These are phyloP conservation scores for Speoplatyrhinus poulsoni DNA, from an alignment of 2,113 vertebrate genomes.

Conservation along the genomic window DNA sequence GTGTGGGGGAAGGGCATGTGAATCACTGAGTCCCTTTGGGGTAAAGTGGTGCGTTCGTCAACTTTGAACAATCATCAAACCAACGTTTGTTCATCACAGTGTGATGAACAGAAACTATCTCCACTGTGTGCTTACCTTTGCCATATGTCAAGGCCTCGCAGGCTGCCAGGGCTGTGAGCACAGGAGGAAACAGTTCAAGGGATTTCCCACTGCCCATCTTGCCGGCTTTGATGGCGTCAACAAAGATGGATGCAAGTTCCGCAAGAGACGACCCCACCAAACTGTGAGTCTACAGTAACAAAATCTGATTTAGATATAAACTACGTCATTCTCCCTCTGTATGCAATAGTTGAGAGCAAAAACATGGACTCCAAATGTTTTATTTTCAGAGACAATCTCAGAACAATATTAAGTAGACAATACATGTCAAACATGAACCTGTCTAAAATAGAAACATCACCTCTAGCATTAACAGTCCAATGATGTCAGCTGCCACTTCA, in stretches of 20 bases:
- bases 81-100: not conserved
- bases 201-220: conserved; percentile 87
- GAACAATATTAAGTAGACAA: not conserved
- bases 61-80: not conserved
- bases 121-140: conserved; percentile 79
- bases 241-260: conserved; percentile 83
- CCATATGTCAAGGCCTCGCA: conserved; percentile 84
- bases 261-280: conserved; percentile 79
- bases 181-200: conserved; percentile 89
- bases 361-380: too few relatives aligned
- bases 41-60: not conserved
- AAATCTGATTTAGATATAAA: not conserved
- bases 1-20: too few relatives aligned
- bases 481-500: conserved; percentile 86
- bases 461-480: conserved; percentile 94
- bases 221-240: conserved; percentile 83
- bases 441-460: conserved; percentile 60
- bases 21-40: too few relatives aligned
- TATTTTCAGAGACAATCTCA: too few relatives aligned
- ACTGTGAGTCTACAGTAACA: conserved; percentile 77
- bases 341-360: too few relatives aligned
- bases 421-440: not conserved
- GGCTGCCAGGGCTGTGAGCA: conserved; percentile 84
- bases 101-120: too few relatives aligned
- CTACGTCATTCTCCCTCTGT: too few relatives aligned